Conservation (phyloP, 2,113 vertebrate genomes). For the Pimephales promelas region DNA sequence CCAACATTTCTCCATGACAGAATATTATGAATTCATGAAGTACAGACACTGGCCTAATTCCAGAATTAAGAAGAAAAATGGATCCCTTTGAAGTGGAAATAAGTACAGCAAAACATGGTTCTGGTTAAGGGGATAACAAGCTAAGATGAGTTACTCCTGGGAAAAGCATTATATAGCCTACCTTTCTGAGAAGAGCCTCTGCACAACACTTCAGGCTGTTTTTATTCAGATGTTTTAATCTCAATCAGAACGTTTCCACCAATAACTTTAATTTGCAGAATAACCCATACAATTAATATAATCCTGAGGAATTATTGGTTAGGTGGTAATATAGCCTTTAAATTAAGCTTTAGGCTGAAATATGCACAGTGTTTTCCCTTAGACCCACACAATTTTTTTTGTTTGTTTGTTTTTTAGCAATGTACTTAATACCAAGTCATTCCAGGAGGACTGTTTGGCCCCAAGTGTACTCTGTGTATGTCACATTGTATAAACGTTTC, state of each 20-base stretch:
- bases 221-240: neutral
- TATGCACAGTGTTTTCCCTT: neutral
- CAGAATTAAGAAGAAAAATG: conserved; percentile 8
- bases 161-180: conserved; percentile 23
- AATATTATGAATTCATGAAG: neutral
- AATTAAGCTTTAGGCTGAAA: neutral
- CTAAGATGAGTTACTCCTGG: conserved; percentile 23
- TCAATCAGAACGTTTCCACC: neutral
- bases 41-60: conserved; percentile 13
- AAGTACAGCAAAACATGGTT: conserved; percentile 17
- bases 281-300: neutral
- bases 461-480: neutral
- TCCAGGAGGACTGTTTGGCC: neutral
- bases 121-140: conserved; percentile 41
- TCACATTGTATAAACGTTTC: no score
- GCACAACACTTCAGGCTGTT: neutral
- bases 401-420: neutral
- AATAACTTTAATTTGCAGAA: neutral
- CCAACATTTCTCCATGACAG: neutral
- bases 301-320: neutral
- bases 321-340: neutral
- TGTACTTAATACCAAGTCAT: neutral
- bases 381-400: no score
- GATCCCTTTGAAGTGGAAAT: conserved; percentile 33
- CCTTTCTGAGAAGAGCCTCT: conserved; percentile 18